Conservation (phyloP, 2,888 invertebrate species). For the Stenolophus ochropezus region DNA sequence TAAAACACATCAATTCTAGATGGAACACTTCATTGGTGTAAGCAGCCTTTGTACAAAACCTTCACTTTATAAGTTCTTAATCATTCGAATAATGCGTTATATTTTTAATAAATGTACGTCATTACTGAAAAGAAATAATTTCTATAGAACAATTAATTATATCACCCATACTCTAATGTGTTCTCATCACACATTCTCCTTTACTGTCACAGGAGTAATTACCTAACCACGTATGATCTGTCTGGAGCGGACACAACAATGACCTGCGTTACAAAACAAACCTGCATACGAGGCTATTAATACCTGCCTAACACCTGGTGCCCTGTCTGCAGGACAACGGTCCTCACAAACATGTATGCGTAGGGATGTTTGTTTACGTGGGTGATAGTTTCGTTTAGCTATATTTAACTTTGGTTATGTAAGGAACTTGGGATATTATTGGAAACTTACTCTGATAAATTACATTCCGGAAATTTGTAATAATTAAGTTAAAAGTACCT, state of each 20-base stretch:
- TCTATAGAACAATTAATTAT: too few relatives aligned
- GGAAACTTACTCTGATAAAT: too few relatives aligned
- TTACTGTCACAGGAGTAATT: background rate
- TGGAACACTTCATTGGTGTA: too few relatives aligned
- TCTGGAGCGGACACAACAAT: slow-evolving; percentile 27
- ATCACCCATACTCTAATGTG: too few relatives aligned
- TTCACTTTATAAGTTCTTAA: too few relatives aligned
- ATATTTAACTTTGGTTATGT: slow-evolving; percentile 5
- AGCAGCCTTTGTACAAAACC: too few relatives aligned
- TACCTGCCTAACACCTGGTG: background rate
- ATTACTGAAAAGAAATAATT: too few relatives aligned
- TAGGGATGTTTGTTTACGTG: slow-evolving; percentile 1
- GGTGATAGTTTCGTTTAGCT: background rate
- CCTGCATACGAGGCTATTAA: background rate
- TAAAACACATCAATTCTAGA: too few relatives aligned
- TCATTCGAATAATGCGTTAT: too few relatives aligned
- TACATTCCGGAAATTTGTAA: too few relatives aligned
- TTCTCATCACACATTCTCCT: background rate
- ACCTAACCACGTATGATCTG: slow-evolving; percentile 1
- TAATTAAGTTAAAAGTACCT: too few relatives aligned
- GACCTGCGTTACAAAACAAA: slow-evolving; percentile 9
- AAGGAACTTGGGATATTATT: background rate
- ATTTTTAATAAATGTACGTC: too few relatives aligned
- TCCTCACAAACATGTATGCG: background rate
- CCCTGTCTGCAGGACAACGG: background rate